Evolutionary conservation across 2,113 vertebrate genomes (phyloP).

Genomic region (Petaurus breviceps): DNA sequence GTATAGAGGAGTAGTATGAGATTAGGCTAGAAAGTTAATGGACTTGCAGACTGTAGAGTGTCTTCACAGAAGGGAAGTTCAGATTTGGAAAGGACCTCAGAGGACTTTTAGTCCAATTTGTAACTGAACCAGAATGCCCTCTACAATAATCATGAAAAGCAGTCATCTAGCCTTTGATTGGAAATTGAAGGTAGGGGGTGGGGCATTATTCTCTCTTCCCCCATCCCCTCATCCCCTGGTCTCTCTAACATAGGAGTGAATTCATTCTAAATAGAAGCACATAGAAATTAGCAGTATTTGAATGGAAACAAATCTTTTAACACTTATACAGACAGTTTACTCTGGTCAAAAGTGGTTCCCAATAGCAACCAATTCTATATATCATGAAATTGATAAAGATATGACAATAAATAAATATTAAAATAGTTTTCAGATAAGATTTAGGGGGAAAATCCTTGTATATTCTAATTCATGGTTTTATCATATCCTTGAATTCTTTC

Average conservation of each 20-base stretch:
- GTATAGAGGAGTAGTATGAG: not conserved
- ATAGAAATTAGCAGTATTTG: slow-evolving; percentile 22
- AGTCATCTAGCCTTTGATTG: not conserved
- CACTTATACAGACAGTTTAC: not conserved
- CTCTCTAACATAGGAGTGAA: not conserved
- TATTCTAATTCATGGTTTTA: slow-evolving; percentile 94
- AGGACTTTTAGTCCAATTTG: not conserved
- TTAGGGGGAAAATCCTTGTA: slow-evolving; percentile 77
- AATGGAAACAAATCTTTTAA: not conserved
- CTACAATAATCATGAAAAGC: not conserved
- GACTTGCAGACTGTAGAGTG: not conserved
- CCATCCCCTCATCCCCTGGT: too few species aligned
- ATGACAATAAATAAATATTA: slow-evolving; percentile 82
- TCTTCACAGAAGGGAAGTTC: not conserved
- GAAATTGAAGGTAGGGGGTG: not conserved
- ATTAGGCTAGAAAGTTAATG: not conserved
- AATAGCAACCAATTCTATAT: slow-evolving; percentile 51
- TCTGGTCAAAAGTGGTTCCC: slow-evolving; percentile 22
- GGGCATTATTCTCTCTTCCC: not conserved
- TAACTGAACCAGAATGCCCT: not conserved
- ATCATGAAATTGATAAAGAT: slow-evolving; percentile 43
- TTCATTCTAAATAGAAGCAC: not conserved
- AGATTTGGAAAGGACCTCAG: not conserved
- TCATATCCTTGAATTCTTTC: slow-evolving; percentile 96
- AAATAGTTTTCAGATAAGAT: slow-evolving; percentile 43